A percentile compares a stretch with the other conserved stretches of the same genome.
phyloP scores from a whole-genome alignment of 2,113 vertebrate species.

The Thinocorus orbignyianus region DNA sequence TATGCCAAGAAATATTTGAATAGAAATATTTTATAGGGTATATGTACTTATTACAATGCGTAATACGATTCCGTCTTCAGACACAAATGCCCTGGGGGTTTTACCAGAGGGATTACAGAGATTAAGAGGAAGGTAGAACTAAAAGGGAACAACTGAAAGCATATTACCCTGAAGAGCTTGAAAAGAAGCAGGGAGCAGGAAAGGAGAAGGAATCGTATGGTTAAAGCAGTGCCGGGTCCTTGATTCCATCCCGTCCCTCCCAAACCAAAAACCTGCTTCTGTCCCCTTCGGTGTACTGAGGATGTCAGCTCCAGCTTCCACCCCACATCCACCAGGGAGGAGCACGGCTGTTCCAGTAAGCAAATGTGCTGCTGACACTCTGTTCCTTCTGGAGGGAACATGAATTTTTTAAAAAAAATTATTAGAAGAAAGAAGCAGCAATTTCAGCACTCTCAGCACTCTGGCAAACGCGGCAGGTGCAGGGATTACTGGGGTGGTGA shows the following conservation, averaged over 20 bases:
- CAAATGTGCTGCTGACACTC: not conserved
- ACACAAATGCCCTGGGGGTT: not conserved
- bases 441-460: not conserved
- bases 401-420: rapidly evolving
- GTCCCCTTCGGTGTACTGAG: rapidly evolving
- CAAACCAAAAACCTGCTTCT: not conserved
- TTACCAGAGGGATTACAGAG: not conserved
- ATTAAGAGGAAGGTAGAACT: not conserved
- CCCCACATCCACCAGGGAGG: not conserved
- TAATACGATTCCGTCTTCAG: not conserved
- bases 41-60: not conserved
- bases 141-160: not conserved
- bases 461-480: not conserved
- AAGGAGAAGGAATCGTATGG: not conserved
- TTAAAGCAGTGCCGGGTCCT: not conserved
- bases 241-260: not conserved
- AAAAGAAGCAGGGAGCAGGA: not conserved
- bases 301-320: not conserved
- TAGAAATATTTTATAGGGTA: not conserved
- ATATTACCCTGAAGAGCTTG: not conserved
- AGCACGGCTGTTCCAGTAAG: not conserved
- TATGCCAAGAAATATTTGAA: not conserved
- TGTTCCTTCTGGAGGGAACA: not conserved
- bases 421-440: not conserved
- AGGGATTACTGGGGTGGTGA: not conserved